These are phyloP conservation scores for Pogoniulus pusillus DNA, from an alignment of 2,797 vertebrate species.

Conservation along the genomic window DNA sequence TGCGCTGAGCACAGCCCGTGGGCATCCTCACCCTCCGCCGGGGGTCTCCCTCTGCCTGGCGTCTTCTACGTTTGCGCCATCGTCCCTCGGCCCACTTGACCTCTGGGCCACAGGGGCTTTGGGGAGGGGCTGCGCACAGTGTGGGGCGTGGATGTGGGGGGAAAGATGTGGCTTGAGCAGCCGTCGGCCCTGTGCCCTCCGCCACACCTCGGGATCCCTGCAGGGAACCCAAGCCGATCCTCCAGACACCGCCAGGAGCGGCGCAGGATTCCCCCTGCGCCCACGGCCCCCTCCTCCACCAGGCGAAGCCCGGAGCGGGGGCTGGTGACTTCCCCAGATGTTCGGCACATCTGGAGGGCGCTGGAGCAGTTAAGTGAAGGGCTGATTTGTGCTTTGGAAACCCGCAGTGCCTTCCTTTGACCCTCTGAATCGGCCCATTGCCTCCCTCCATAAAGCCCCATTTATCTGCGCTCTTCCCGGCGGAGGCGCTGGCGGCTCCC, in stretches of 20 bases:
- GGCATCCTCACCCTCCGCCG: background rate
- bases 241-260: accelerated
- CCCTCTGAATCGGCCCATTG: conserved; percentile 60
- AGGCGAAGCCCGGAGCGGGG: background rate
- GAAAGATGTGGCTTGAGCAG: background rate
- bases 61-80: accelerated
- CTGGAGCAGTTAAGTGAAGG: conserved; percentile 55
- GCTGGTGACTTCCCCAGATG: background rate
- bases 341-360: conserved; percentile 40
- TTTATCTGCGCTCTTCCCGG: conserved; percentile 35
- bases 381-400: conserved; percentile 48
- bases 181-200: background rate
- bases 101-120: background rate
- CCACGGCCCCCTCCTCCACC: background rate
- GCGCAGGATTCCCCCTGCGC: background rate
- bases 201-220: accelerated
- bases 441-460: conserved; percentile 40
- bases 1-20: accelerated
- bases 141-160: background rate
- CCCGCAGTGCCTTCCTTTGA: conserved; percentile 42
- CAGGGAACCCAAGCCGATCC: background rate
- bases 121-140: background rate
- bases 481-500: conserved; percentile 19
- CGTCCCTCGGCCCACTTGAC: accelerated
- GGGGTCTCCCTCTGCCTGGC: background rate